Evolutionary conservation across 2,888 invertebrate genomes (phyloP).

Genomic region (Cheilosia pagana): DNA sequence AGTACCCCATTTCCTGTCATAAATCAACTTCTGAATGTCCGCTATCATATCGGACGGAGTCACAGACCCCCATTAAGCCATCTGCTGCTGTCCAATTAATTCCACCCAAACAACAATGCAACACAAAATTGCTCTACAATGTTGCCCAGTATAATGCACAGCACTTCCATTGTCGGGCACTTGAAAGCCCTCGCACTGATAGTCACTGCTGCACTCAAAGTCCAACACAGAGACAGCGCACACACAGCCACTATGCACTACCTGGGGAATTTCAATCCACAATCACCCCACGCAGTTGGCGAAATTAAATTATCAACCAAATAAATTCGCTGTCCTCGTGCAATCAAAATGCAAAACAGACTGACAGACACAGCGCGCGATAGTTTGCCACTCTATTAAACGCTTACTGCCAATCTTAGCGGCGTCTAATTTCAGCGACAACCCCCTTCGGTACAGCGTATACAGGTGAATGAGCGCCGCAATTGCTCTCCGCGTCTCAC

Average conservation of each 20-base stretch:
- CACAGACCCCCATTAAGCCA: constrained; percentile 23
- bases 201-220: constrained; percentile 6
- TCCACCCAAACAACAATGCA: constrained; percentile 30
- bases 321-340: constrained; percentile 14
- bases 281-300: constrained; percentile 51
- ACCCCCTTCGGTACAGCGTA: neutral
- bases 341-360: constrained; percentile 62
- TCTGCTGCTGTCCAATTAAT: constrained; percentile 50
- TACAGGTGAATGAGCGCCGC: constrained; percentile 27
- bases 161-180: constrained; percentile 33
- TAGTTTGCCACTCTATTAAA: constrained; percentile 61
- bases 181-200: constrained; percentile 38
- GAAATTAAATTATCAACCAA: constrained; percentile 58
- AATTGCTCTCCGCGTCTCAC: constrained; percentile 13
- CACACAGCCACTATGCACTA: constrained; percentile 3
- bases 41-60: constrained; percentile 8
- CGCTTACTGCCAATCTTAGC: constrained; percentile 29
- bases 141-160: constrained; percentile 9
- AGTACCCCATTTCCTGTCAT: constrained; percentile 23
- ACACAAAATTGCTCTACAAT: constrained; percentile 23
- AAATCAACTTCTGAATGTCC: constrained; percentile 28
- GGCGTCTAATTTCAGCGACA: constrained; percentile 25
- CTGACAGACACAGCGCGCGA: constrained; percentile 34
- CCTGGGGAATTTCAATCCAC: constrained; percentile 44
- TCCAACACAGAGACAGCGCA: neutral